phyloP scores from a whole-genome alignment of 2,888 invertebrate species.

The Shargacucullia verbasci region DNA sequence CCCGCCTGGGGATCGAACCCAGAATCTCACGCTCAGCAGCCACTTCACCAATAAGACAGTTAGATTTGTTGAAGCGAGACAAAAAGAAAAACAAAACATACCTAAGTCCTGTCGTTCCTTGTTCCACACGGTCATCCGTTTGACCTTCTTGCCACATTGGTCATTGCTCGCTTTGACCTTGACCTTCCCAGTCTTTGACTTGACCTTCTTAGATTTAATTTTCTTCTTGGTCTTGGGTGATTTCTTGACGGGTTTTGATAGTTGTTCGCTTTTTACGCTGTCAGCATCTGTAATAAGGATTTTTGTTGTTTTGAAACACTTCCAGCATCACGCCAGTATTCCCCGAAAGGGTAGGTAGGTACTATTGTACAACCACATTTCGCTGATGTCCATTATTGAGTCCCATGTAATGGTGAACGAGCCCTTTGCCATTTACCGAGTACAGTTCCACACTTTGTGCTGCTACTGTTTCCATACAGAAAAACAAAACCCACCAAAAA shows the following conservation, averaged over 20 bases:
- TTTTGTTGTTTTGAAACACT: background rate
- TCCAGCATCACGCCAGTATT: too few relatives aligned
- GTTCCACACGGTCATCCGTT: slow-evolving; percentile 25
- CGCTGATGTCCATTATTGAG: too few relatives aligned
- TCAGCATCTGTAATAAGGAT: slow-evolving; percentile 23
- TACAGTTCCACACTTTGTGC: too few relatives aligned
- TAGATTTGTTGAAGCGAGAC: background rate
- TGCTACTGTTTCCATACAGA: too few relatives aligned
- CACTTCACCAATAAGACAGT: too few relatives aligned
- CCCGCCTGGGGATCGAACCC: too few relatives aligned
- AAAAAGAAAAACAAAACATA: background rate
- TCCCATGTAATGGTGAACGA: too few relatives aligned
- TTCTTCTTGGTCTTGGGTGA: slow-evolving; percentile 35
- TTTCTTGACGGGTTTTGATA: slow-evolving; percentile 22
- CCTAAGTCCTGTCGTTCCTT: slow-evolving; percentile 18
- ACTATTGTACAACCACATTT: too few relatives aligned
- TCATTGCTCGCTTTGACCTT: slow-evolving; percentile 21
- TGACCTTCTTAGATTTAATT: slow-evolving; percentile 10
- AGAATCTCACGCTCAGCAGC: too few relatives aligned
- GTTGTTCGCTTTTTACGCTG: slow-evolving; percentile 17
- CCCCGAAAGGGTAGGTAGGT: too few relatives aligned
- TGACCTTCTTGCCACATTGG: slow-evolving; percentile 23
- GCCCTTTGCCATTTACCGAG: too few relatives aligned
- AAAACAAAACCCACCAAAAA: too few relatives aligned
- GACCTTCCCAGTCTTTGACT: slow-evolving; percentile 29